phyloP scores from a whole-genome alignment of 2,888 invertebrate genomes.

The Apamea crenata region DNA sequence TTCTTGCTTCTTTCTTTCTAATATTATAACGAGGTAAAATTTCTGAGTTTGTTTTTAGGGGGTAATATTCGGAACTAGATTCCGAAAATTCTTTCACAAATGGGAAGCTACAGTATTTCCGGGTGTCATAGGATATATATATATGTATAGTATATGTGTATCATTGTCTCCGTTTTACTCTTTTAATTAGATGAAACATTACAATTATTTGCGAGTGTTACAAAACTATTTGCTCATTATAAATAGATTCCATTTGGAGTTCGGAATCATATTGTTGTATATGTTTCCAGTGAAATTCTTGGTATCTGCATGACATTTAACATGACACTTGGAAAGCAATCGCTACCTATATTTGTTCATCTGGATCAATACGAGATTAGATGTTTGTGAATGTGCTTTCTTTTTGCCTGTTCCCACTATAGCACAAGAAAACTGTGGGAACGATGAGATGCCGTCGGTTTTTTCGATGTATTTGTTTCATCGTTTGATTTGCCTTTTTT shows the following conservation, averaged over 20 bases:
- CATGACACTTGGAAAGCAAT: neutral
- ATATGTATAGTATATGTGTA: too few species aligned
- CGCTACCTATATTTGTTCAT: neutral
- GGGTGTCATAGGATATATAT: neutral
- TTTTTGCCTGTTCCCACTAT: too few species aligned
- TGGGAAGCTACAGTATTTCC: neutral
- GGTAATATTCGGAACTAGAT: neutral
- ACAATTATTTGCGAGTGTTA: neutral
- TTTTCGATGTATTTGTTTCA: neutral
- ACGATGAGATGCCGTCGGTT: neutral
- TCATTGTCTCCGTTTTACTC: neutral
- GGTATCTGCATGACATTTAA: neutral
- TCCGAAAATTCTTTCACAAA: neutral
- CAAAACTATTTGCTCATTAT: too few species aligned
- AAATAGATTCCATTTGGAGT: neutral
- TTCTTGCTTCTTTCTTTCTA: neutral
- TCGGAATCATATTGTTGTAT: neutral
- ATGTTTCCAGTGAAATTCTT: neutral
- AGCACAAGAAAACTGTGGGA: neutral
- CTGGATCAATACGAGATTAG: constrained; percentile 2
- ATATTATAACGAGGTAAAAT: too few species aligned
- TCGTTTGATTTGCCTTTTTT: neutral
- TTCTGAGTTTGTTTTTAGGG: neutral
- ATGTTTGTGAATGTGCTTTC: neutral
- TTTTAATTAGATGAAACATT: neutral